Base-by-base conservation (phyloP, 2,113 vertebrate genomes). In the Athene cunicularia region DNA sequence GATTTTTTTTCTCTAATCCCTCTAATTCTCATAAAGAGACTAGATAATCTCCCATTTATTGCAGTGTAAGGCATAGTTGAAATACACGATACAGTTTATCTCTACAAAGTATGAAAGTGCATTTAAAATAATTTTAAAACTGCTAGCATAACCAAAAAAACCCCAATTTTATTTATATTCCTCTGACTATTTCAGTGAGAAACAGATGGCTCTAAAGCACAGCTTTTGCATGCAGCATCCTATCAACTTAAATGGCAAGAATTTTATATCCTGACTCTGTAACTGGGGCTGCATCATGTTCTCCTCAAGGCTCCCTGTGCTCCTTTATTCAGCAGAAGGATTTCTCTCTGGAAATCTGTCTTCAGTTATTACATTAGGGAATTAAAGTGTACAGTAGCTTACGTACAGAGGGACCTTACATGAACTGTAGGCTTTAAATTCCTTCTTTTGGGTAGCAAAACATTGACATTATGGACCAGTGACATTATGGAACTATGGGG, bases 1-100 rank as follows among this genome's bases (percentile, higher is more conserved):
- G 35, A 60, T 91, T 80, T 94, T 95, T 95, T 95, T 70, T 30
- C 73, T 87, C 85, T 94, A 80, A 87, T 94, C 73, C 49, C 37
- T 17, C 32, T 62, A 88, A 91, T 33, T 84, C 43, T 71, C 56
- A 27, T 37, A 35, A 62, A 76, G 71, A 89, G 32, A 49, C 28
- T 73, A 67, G 80, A 77, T 88, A 91, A 94, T 94, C 83, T 96
- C 45, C 52, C 26, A 9, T 90, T 95, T 70, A 59, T 80, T 86
- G 53, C 45, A 70, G 8, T 33, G 18, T 73, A 88, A 87, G 33
- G 16, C 6, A 0, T 43, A 82, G 53, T 55, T 97, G 67, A 94
- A 80, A 88, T 82, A 35, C 37, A 43, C 0, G 3, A 47, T 73
- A 14, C 18, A 32, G 32, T 94, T 95, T 79, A 68, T 85, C 86